Percentiles rank a stretch among this genome's conserved stretches.
Conservation (phyloP, 2,888 invertebrate species). For the Seladonia tumulorum region DNA sequence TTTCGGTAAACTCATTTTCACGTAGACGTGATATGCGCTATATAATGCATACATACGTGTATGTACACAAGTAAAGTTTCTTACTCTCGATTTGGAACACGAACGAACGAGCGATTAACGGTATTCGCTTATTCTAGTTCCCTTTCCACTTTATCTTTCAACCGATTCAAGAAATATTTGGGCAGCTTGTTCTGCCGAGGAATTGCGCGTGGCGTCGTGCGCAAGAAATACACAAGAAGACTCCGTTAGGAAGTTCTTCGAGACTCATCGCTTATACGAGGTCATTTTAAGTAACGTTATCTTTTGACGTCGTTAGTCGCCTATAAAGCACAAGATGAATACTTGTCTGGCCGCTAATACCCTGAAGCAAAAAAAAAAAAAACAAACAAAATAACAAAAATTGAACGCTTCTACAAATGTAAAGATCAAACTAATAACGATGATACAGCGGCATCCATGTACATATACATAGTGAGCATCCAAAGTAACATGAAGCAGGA, state of each 20-base stretch:
- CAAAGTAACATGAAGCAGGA: background rate
- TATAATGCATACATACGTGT: background rate
- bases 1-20: background rate
- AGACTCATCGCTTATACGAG: constrained; percentile 15
- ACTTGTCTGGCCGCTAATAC: background rate
- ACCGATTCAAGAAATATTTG: constrained; percentile 56
- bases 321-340: background rate
- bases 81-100: constrained; percentile 23
- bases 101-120: constrained; percentile 49
- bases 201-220: constrained; percentile 3
- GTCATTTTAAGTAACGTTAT: constrained; percentile 25
- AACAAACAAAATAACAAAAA: background rate
- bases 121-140: constrained; percentile 49
- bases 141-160: constrained; percentile 41
- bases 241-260: constrained; percentile 5
- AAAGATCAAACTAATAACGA: background rate
- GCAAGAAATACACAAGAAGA: background rate
- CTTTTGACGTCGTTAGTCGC: background rate
- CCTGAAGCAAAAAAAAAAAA: background rate
- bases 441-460: background rate
- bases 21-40: background rate
- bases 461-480: background rate
- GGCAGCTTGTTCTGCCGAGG: constrained; percentile 13
- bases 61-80: background rate
- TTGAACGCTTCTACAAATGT: background rate